These are phyloP conservation scores for Acleris sparsana DNA, from an alignment of 2,888 invertebrate genomes.

Conservation along the genomic window DNA sequence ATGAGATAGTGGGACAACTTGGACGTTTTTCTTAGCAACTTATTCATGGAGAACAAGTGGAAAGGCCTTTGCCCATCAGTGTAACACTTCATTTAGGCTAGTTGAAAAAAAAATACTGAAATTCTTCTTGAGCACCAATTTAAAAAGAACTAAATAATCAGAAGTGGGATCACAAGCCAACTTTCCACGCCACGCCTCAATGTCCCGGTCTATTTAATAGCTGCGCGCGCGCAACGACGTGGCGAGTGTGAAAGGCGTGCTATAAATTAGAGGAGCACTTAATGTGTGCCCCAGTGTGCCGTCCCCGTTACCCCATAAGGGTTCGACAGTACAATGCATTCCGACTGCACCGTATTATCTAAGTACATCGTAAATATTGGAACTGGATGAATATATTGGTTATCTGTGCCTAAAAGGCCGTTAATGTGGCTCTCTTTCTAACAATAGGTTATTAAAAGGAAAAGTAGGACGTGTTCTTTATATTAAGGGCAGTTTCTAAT, in stretches of 20 bases:
- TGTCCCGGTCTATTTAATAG: slow-evolving; percentile 14
- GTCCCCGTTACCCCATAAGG: slow-evolving; percentile 17
- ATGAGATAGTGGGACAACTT: too few relatives aligned
- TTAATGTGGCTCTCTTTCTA: too few relatives aligned
- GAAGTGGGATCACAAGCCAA: background rate
- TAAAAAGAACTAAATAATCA: too few relatives aligned
- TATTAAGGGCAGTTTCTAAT: too few relatives aligned
- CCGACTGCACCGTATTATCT: background rate
- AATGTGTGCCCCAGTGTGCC: slow-evolving; percentile 13
- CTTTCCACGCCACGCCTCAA: slow-evolving; percentile 1
- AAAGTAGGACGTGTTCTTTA: too few relatives aligned
- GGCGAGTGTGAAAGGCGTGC: slow-evolving; percentile 17
- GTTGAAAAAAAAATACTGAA: too few relatives aligned
- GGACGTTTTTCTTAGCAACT: too few relatives aligned
- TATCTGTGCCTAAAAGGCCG: background rate
- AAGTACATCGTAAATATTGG: background rate
- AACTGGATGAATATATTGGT: background rate
- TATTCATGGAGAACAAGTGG: too few relatives aligned
- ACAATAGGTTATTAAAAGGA: too few relatives aligned
- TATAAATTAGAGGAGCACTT: slow-evolving; percentile 9
- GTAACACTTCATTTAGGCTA: too few relatives aligned
- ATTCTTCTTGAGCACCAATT: too few relatives aligned
- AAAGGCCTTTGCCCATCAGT: too few relatives aligned
- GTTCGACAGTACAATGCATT: slow-evolving; percentile 7
- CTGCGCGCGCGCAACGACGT: slow-evolving; percentile 12